Evolutionary conservation across 1,140 invertebrate genomes (phyloP).

Genomic region (Drosophila lacteicornis): DNA sequence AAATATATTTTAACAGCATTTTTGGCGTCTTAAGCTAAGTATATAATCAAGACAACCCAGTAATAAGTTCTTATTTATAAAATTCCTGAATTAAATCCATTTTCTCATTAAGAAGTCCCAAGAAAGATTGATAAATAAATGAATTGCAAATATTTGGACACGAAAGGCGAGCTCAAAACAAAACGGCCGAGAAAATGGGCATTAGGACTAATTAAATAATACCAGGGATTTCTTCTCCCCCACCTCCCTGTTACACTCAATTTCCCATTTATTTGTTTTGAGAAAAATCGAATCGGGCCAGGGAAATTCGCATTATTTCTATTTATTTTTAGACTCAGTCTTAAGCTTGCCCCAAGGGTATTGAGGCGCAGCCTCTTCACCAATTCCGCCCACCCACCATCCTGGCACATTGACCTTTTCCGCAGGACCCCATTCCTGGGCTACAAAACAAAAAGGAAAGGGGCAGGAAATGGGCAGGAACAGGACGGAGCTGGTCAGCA

Average conservation of each 20-base stretch:
- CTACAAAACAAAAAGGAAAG: neutral
- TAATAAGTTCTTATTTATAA: too few relatives aligned
- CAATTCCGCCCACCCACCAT: conserved; percentile 37
- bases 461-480: conserved; percentile 32
- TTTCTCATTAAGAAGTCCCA: neutral
- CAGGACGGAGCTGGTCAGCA: conserved; percentile 29
- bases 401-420: conserved; percentile 67
- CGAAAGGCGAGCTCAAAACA: neutral
- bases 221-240: neutral
- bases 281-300: conserved; percentile 41
- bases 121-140: neutral
- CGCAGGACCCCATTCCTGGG: conserved; percentile 13
- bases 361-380: conserved; percentile 10
- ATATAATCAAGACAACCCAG: neutral
- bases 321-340: conserved; percentile 69
- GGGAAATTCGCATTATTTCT: conserved; percentile 43
- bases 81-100: neutral
- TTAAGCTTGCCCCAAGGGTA: conserved; percentile 50
- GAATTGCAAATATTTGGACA: conserved; percentile 10
- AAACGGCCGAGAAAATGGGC: conserved; percentile 2
- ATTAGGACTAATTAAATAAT: conserved; percentile 57
- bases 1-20: neutral
- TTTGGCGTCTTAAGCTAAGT: neutral
- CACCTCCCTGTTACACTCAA: neutral
- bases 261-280: conserved; percentile 25